phyloP scores from a whole-genome alignment of 2,113 vertebrate species.

The Anser brachyrhynchus region DNA sequence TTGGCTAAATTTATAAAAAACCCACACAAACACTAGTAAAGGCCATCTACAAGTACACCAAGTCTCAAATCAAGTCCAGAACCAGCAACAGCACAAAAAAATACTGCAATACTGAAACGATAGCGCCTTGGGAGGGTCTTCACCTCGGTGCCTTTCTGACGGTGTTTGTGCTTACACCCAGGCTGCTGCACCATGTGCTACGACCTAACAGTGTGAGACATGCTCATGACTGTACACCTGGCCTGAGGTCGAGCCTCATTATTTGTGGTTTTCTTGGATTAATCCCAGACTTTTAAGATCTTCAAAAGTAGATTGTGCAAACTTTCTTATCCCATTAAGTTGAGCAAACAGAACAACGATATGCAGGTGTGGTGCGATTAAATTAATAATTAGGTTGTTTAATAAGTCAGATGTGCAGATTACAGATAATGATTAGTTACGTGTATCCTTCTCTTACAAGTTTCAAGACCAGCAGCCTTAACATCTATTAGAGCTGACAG shows the following conservation, averaged over 20 bases:
- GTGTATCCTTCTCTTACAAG: background rate
- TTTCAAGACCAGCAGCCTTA: background rate
- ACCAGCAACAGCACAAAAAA: background rate
- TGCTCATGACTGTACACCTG: background rate
- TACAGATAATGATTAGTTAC: background rate
- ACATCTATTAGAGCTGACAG: background rate
- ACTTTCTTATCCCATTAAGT: background rate
- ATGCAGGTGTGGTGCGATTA: background rate
- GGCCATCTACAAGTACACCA: background rate
- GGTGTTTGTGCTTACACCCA: background rate
- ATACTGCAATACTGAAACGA: background rate
- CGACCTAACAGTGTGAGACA: background rate
- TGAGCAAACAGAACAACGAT: background rate
- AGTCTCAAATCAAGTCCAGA: background rate
- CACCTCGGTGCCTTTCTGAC: background rate
- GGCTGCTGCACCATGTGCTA: fast-evolving
- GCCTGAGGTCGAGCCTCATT: background rate
- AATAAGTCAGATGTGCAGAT: background rate
- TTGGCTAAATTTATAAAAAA: background rate
- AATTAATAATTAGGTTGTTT: background rate
- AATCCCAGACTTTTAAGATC: background rate
- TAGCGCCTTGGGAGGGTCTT: background rate
- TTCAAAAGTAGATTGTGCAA: conserved; percentile 25
- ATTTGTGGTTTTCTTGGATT: background rate
- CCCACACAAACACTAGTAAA: background rate